Evolutionary conservation across 2,888 invertebrate species (phyloP).

Genomic region (Pasiphila rectangulata): DNA sequence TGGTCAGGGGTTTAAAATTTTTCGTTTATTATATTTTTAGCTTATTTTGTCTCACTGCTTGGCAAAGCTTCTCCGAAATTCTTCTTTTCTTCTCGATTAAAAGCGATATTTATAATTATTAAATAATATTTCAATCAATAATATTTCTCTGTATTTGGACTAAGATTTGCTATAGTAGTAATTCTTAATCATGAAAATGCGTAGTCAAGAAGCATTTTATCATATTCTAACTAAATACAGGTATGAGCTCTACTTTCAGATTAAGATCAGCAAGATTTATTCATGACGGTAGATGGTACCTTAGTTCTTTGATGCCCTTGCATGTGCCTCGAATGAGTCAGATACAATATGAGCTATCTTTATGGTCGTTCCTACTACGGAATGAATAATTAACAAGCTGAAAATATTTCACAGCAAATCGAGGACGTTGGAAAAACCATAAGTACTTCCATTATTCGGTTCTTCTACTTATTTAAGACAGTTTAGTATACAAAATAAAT

Average conservation of each 20-base stretch:
- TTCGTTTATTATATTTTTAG: too few relatives aligned
- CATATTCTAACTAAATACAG: conserved; percentile 44
- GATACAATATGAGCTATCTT: conserved; percentile 37
- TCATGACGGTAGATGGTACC: conserved; percentile 37
- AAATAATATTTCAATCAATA: too few relatives aligned
- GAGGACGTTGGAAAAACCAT: too few relatives aligned
- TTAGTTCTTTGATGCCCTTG: conserved; percentile 49
- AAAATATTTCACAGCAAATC: too few relatives aligned
- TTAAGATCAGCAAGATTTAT: conserved; percentile 46
- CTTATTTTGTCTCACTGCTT: too few relatives aligned
- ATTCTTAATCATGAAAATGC: conserved; percentile 1
- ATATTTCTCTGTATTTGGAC: too few relatives aligned
- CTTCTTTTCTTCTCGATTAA: too few relatives aligned
- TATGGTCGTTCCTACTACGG: conserved; percentile 39
- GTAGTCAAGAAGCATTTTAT: conserved; percentile 32
- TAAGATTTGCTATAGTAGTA: neutral
- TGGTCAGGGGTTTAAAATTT: too few relatives aligned
- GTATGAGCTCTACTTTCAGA: conserved; percentile 44
- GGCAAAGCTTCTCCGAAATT: too few relatives aligned
- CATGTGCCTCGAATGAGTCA: conserved; percentile 36
- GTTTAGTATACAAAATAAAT: neutral
- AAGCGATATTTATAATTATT: too few relatives aligned
- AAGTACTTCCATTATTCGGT: too few relatives aligned
- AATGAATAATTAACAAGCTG: conserved; percentile 29
- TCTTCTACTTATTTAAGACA: too few relatives aligned